Conservation (phyloP, 2,797 vertebrate species). For the Manis javanica region DNA sequence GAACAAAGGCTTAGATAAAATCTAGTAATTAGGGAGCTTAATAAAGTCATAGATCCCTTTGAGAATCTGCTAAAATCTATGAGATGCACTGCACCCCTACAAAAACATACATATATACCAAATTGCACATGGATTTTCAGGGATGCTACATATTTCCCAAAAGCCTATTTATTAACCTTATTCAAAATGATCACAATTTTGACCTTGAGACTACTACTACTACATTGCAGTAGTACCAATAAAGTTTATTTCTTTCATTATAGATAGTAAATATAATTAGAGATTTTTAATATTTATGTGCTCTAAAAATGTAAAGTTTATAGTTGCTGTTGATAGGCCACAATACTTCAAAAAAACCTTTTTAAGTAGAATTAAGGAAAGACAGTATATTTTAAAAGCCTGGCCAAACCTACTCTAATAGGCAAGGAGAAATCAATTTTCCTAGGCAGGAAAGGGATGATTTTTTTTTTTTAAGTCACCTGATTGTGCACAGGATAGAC, state of each 20-base stretch:
- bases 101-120: not conserved
- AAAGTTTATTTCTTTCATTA: not conserved
- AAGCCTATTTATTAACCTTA: not conserved
- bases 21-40: not conserved
- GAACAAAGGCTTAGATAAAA: not conserved
- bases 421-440: not conserved
- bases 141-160: not conserved
- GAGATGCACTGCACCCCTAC: not conserved
- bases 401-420: not conserved
- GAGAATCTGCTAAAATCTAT: slow-evolving; percentile 3
- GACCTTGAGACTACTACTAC: not conserved
- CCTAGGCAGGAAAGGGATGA: not conserved
- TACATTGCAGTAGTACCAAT: not conserved
- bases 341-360: not conserved
- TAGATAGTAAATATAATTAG: not conserved
- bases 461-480: not conserved
- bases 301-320: not conserved
- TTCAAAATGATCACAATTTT: slow-evolving; percentile 42
- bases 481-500: not conserved
- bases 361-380: not conserved
- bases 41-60: not conserved
- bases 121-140: not conserved
- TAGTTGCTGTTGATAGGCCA: not conserved
- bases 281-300: not conserved
- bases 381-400: not conserved